Evolutionary conservation across 2,113 vertebrate genomes (phyloP), one percentile per base, ranked within the genome.

Genomic region (Malurus alboscapulatus): DNA sequence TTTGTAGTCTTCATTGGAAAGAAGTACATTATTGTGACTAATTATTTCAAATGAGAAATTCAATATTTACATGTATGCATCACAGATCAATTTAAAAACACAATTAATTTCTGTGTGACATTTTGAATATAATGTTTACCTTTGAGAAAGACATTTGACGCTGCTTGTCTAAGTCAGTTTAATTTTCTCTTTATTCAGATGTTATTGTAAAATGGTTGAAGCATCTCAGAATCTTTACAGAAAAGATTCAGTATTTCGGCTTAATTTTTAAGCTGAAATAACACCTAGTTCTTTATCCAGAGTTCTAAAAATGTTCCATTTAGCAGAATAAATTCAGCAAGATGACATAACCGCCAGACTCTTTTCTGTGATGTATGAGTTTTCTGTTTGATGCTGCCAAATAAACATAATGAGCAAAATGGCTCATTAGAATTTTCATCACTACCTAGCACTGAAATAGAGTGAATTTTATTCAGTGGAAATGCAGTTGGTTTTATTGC

Each of bases 341-440:
- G 34, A 68, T 54, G 50, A 44, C 32, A 79, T 71, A 84, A 93
- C 20, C 2, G 36, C 29, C 34, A 79, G 80, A 57, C 25, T 66
- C 38, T 90, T 93, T 78, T 61, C 62, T 62, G 34, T 58, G 58
- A 72, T 82, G 29, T 6, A 44, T 75, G 57, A 91, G 34, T 82
- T 85, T 91, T 91, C 34, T 76, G 12, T 84, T 95, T 83, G 58
- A 44, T 87, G 55, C 45, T 89, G 62, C 51, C 77, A 93, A 89
- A 89, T 73, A 89, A 91, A 69, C 29, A 65, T 78, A 87, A 85
- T 14, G 45, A 84, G 45, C 4, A 36, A 76, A 94, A 66, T 59
- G 50, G 32, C 38, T 94, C 84, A 87, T 95, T 93, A 92, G 51
- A 85, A 91, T 42, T 92, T 93, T 76, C 4, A 3, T 61, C 92